Percentiles rank a stretch among this genome's conserved stretches.
phyloP scores from a whole-genome alignment of 1,140 invertebrate species.

The Drosophila cardini region DNA sequence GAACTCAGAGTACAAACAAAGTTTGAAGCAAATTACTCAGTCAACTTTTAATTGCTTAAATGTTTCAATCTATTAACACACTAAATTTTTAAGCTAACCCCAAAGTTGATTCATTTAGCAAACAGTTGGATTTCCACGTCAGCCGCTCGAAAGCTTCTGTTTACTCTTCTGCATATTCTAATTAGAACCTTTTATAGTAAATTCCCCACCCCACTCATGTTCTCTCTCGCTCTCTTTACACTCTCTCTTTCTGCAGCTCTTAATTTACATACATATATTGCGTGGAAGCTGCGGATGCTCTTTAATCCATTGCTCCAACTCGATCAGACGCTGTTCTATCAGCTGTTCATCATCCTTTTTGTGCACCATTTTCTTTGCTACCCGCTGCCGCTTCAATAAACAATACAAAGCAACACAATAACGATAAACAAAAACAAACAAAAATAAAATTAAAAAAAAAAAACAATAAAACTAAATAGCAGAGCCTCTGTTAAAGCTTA shows the following conservation, averaged over 20 bases:
- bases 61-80: too few species aligned
- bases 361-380: slow-evolving; percentile 54
- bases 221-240: not conserved
- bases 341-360: slow-evolving; percentile 66
- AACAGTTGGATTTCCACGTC: not conserved
- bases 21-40: too few species aligned
- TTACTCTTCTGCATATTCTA: slow-evolving; percentile 1
- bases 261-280: slow-evolving; percentile 87
- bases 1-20: too few species aligned
- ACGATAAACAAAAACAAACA: slow-evolving; percentile 2
- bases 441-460: not conserved
- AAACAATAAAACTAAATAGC: slow-evolving; percentile 4
- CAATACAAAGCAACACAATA: slow-evolving; percentile 11
- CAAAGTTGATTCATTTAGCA: not conserved
- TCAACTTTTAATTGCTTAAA: too few species aligned
- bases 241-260: not conserved
- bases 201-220: not conserved
- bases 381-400: not conserved
- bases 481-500: not conserved
- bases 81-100: not conserved
- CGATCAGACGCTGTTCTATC: slow-evolving; percentile 85
- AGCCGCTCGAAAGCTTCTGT: not conserved
- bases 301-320: slow-evolving; percentile 90
- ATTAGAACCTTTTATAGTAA: not conserved
- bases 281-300: slow-evolving; percentile 91